Evolutionary conservation across 2,797 vertebrate species (phyloP), one percentile per base, ranked within the genome.

Genomic region (Platalea minor): DNA sequence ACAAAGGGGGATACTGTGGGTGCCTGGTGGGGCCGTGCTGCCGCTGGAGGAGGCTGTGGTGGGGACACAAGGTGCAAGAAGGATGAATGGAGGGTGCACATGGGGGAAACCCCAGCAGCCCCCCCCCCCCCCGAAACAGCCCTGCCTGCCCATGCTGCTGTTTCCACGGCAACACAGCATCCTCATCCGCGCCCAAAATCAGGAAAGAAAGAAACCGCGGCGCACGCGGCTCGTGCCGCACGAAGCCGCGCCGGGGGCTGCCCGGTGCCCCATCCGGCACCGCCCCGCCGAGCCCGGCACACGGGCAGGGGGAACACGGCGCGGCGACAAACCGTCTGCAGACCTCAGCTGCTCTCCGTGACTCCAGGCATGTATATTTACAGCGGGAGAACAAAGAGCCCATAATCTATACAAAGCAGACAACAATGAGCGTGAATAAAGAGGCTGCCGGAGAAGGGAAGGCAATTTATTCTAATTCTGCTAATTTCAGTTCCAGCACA

Each of bases 401-500:
- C 98, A 98, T 99, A 99, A 98, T 98, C 98, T 98, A 98, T 98
- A 99, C 99, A 99, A 98, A 99, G 99, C 98, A 97, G 96, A 98
- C 98, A 99, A 98, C 98, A 98, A 99, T 98, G 98, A 98, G 98
- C 98, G 97, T 99, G 99, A 98, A 99, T 98, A 99, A 99, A 98
- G 98, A 98, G 98, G 98, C 98, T 98, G 98, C 98, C 96, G 96
- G 98, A 98, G 98, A 98, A 98, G 98, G 98, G 97, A 98, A 98
- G 98, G 98, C 98, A 98, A 98, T 99, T 99, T 99, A 97, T 98
- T 99, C 98, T 99, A 99, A 99, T 98, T 99, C 98, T 98, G 98
- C 99, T 99, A 99, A 99, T 99, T 99, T 99, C 99, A 98, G 99
- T 99, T 99, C 98, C 99, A 98, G 99, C 99, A 98, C 99, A 99